Percentiles rank a stretch among this genome's conserved stretches.
These are phyloP conservation scores for Habroteleia sp. DNA, from an alignment of 2,888 invertebrate species.

Conservation along the genomic window DNA sequence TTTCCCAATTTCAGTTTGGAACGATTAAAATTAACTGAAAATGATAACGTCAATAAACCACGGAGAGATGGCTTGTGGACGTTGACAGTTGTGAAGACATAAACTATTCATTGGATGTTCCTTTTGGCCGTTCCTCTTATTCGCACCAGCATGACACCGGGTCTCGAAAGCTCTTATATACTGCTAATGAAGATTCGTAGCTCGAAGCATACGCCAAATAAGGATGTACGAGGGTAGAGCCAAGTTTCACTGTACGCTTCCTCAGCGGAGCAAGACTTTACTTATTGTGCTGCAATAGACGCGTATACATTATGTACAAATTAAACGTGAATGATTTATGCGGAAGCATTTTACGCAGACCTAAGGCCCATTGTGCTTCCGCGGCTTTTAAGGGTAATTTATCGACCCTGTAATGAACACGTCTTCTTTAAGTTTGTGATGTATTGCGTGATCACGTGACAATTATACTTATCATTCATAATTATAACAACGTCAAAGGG, in stretches of 20 bases:
- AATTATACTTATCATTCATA: constrained; percentile 14
- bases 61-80: constrained; percentile 46
- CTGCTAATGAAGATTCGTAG: constrained; percentile 70
- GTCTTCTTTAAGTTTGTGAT: constrained; percentile 34
- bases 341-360: constrained; percentile 43
- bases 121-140: constrained; percentile 59
- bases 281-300: constrained; percentile 59
- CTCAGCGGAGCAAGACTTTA: constrained; percentile 46
- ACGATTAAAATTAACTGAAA: too few species aligned
- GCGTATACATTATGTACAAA: constrained; percentile 62
- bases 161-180: constrained; percentile 64
- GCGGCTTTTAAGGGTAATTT: constrained; percentile 43
- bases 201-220: constrained; percentile 66
- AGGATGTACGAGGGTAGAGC: constrained; percentile 67
- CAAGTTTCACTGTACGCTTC: constrained; percentile 66
- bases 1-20: too few species aligned
- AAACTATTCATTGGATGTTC: constrained; percentile 57
- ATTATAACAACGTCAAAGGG: constrained; percentile 2
- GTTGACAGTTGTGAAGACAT: constrained; percentile 36
- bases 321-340: constrained; percentile 64
- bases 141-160: constrained; percentile 52
- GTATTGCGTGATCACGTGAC: constrained; percentile 35
- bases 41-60: too few species aligned
- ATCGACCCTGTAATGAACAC: constrained; percentile 55
- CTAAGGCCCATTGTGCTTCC: constrained; percentile 45